These are phyloP conservation scores for Octodonta nipae DNA, from an alignment of 2,888 invertebrate genomes.

Conservation along the genomic window DNA sequence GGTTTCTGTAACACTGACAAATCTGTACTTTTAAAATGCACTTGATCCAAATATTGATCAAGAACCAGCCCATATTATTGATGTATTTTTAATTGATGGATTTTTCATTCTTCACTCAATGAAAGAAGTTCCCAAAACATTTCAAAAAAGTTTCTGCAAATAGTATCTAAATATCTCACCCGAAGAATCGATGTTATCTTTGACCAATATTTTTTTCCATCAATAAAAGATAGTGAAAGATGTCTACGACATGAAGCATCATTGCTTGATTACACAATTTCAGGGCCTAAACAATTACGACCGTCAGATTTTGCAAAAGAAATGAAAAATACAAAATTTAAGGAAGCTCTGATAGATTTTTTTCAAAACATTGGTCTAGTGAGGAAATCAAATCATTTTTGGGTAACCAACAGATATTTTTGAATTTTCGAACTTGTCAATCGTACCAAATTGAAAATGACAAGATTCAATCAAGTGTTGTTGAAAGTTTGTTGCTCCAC, in stretches of 20 bases:
- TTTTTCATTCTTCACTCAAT: constrained; percentile 18
- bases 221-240: constrained; percentile 8
- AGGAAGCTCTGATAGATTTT: constrained; percentile 15
- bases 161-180: constrained; percentile 7
- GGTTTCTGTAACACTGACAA: constrained; percentile 14
- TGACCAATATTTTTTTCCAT: constrained; percentile 8
- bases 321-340: constrained; percentile 18
- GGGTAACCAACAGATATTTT: constrained; percentile 2
- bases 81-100: constrained; percentile 16
- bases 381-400: constrained; percentile 19
- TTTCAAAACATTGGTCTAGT: constrained; percentile 19
- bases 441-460: constrained; percentile 11
- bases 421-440: constrained; percentile 4
- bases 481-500: constrained; percentile 6
- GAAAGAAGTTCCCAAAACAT: constrained; percentile 13
- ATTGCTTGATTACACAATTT: constrained; percentile 14
- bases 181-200: constrained; percentile 7
- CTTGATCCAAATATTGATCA: not conserved
- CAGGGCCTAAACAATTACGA: constrained; percentile 18
- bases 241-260: constrained; percentile 4
- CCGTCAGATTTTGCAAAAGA: constrained; percentile 8
- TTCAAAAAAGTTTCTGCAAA: constrained; percentile 12
- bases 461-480: constrained; percentile 10
- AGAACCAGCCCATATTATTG: constrained; percentile 5
- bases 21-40: constrained; percentile 2